Evolutionary conservation across 2,888 invertebrate species (phyloP), one percentile per base, ranked within the genome.

Genomic region (Leptinotarsa tumamoca): DNA sequence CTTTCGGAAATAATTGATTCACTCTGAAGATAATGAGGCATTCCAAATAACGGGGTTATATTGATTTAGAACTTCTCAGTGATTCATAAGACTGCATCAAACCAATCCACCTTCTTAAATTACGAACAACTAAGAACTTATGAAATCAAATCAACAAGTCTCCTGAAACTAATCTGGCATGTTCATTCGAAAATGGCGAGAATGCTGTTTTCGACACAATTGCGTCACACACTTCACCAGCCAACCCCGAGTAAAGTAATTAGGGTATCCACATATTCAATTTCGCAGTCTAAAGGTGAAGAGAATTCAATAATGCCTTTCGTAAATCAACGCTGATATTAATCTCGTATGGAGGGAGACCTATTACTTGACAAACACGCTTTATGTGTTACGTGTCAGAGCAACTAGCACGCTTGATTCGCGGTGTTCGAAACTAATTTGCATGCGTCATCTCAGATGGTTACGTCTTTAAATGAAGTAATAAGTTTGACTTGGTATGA

Each of bases 251-350:
- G n/a, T 18, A 18, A 18, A 54, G 54, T 54, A 54, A 54, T 54
- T 54, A 54, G 54, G 54, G 54, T 54, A 54, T 54, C 54, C 18
- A 54, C 18, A 54, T 54, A 54, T 54, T 18, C 54, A 54, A 54
- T 54, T 54, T 54, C 54, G 10, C 18, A 54, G 54, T 54, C 54
- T 18, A 54, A 54, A 54, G 54, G 54, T 54, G 54, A 54, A 54
- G 54, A 54, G 18, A 54, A 67, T 67, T 67, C 67, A 67, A 67
- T 67, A 67, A 18, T 67, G 67, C 54, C 67, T 50, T 51, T 67
- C 67, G 51, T 67, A 67, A 33, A 67, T 50, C 50, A 67, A 67
- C 67, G 51, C 50, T 67, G 67, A 67, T 67, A 67, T 67, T 50
- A 67, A 50, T 50, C 67, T 67, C 23, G 67, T 43, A 49, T 67